Evolutionary conservation across 2,113 vertebrate genomes (phyloP).

Genomic region (Bos indicus): DNA sequence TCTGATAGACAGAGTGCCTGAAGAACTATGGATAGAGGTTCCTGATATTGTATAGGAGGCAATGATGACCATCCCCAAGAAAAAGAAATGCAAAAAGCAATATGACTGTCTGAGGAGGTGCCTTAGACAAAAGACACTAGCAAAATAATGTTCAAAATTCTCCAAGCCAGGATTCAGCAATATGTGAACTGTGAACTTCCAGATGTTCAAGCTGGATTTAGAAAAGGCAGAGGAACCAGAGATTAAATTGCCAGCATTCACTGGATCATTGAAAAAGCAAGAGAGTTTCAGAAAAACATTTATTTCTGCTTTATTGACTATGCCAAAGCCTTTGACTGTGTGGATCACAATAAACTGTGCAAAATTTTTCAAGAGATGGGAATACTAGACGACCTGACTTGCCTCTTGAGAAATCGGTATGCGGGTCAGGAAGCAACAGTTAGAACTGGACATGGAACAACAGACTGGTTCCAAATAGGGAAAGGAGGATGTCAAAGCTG

Average conservation of each 20-base stretch:
- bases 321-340: neutral
- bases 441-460: too few species aligned
- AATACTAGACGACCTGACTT: neutral
- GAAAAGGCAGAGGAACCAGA: neutral
- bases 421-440: too few species aligned
- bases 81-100: neutral
- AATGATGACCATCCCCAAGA: neutral
- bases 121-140: neutral
- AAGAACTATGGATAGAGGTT: neutral
- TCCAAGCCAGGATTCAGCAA: neutral
- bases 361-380: neutral
- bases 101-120: neutral
- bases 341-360: neutral
- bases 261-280: neutral
- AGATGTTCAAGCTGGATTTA: neutral
- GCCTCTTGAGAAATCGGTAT: neutral
- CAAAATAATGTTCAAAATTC: neutral
- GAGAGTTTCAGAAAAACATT: neutral
- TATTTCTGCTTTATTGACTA: neutral
- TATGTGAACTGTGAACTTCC: neutral
- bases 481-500: too few species aligned
- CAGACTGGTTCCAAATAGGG: too few species aligned
- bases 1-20: neutral
- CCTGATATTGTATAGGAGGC: neutral
- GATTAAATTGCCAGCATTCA: accelerated